Conservation (phyloP, 37 sponge, comb jelly and placozoan genomes). For the Aphrocallistes beatrix region DNA sequence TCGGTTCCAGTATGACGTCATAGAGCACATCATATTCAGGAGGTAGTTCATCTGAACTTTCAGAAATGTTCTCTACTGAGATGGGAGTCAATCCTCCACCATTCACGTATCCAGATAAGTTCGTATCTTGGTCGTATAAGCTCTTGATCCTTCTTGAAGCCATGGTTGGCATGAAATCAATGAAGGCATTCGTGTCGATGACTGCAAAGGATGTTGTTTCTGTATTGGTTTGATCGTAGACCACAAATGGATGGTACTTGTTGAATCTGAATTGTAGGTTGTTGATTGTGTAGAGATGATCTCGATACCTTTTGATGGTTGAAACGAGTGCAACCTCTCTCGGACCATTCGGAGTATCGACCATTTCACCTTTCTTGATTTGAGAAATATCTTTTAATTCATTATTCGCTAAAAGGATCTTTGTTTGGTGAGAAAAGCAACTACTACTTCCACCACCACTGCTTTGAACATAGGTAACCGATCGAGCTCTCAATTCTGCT, state of each 20-base stretch:
- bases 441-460: background rate
- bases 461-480: no score
- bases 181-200: background rate
- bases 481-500: background rate
- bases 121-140: background rate
- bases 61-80: background rate
- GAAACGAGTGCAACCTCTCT: background rate
- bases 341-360: background rate
- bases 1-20: slow-evolving; percentile 13
- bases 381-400: background rate
- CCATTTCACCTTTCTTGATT: background rate
- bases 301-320: background rate
- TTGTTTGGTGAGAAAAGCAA: background rate
- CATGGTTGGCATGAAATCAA: background rate
- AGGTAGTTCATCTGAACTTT: background rate
- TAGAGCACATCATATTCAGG: background rate
- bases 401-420: background rate
- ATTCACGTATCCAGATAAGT: background rate
- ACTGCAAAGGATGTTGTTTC: background rate
- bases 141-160: background rate
- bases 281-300: background rate
- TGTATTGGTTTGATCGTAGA: background rate
- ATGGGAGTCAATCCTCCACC: background rate
- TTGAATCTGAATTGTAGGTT: background rate
- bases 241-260: background rate